Percentiles rank a stretch among this genome's conserved stretches.
Conservation (phyloP, 2,113 vertebrate genomes). For the Psophia crepitans region DNA sequence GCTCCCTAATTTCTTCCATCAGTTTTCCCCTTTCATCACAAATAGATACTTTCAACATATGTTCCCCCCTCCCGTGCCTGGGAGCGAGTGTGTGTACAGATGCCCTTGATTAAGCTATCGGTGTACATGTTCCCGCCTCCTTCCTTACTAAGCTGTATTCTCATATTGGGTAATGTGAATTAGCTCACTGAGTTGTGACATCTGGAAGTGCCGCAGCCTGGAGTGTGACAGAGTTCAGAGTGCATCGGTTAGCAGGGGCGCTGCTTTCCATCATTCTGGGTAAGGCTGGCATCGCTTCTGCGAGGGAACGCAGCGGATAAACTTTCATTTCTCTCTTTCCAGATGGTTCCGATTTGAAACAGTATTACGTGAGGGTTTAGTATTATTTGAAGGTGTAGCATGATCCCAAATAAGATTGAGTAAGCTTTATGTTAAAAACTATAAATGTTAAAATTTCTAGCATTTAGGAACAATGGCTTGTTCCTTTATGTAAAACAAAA, state of each 20-base stretch:
- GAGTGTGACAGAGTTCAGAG: background rate
- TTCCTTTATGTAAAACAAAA: background rate
- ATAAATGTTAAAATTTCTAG: background rate
- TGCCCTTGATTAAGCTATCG: background rate
- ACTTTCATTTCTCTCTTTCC: background rate
- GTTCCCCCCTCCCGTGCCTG: background rate
- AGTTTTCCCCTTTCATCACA: background rate
- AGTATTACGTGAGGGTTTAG: background rate
- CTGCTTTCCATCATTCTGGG: background rate
- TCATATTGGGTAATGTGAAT: background rate
- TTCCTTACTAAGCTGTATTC: background rate
- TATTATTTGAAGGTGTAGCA: background rate
- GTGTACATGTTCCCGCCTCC: background rate
- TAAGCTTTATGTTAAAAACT: background rate
- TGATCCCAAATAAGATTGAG: background rate
- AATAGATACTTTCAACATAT: background rate
- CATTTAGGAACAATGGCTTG: background rate
- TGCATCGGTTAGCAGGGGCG: background rate
- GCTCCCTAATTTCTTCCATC: background rate
- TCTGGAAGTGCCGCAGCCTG: background rate
- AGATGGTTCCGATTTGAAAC: background rate
- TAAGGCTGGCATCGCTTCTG: background rate
- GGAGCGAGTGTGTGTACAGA: accelerated
- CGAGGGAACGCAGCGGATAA: accelerated
- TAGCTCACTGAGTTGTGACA: background rate